Base-by-base conservation (phyloP, 2,113 vertebrate genomes). In the Raja brachyura region DNA sequence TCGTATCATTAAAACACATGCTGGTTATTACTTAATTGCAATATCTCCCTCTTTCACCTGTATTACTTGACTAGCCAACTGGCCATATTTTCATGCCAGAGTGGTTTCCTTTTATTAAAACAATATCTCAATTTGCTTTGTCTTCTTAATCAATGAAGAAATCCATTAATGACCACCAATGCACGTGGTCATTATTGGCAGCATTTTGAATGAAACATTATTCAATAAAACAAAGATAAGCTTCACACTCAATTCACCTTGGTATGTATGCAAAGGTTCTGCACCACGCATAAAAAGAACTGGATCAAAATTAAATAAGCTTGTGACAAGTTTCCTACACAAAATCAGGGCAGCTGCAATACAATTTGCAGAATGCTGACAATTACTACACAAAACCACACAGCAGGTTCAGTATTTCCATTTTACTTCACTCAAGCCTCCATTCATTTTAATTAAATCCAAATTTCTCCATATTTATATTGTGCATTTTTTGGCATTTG, bases 281-380 rank as follows among this genome's bases (percentile, higher is more conserved):
- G 66, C 33, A 92, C 8, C 11, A 90, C 31, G 68, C 39, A 18
- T 90, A 92, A 54, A 92, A 33, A 73, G 68, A 92, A 92, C n/a
- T 28, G 31, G 31, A 92, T 92, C 33, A 88, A 92, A 92, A 16
- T 92, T 74, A 92, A 92, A 92, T 92, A 92, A 92, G 68, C 33
- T 73, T 54, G 10, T 54, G 22, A 25, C 22, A 92, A 92, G 68
- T 28, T 88, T 73, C 31, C 33, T 28, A 18, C 90, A 92, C 33
- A 33, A 92, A 92, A 66, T 66, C 85, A 33, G 28, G 61, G 28
- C 28, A 88, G 31, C 90, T 92, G 90, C 33, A 92, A 92, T 28
- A 68, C 39, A 73, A 92, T 68, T 39, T 73, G 66, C 66, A 92
- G 90, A 39, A 54, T 73, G 66, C 33, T 54, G 66, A 92, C 39